Percentiles rank a stretch among this genome's conserved stretches.
These are phyloP conservation scores for Neocrepidodera transversa DNA, from an alignment of 2,888 invertebrate genomes.

Conservation along the genomic window DNA sequence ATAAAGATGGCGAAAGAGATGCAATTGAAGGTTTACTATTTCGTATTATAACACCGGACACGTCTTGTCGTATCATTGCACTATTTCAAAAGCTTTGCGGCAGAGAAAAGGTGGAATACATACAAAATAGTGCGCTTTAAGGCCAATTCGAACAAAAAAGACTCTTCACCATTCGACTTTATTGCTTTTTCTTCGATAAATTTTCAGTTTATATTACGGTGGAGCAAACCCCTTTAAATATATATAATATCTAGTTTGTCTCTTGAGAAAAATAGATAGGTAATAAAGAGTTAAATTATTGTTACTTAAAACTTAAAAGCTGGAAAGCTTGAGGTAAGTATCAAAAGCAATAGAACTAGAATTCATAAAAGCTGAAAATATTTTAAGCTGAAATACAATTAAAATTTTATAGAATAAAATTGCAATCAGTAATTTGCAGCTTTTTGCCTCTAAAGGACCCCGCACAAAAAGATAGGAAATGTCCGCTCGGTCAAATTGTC, in stretches of 20 bases:
- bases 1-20: conserved; percentile 22
- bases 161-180: conserved; percentile 28
- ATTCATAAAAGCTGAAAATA: too few species aligned
- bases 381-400: too few species aligned
- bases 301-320: too few species aligned
- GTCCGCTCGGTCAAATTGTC: too few species aligned
- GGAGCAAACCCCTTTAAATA: conserved; percentile 7
- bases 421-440: too few species aligned
- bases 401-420: too few species aligned
- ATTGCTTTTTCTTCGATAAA: conserved; percentile 19
- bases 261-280: too few species aligned
- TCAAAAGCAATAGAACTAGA: too few species aligned
- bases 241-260: not conserved
- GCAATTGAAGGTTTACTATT: conserved; percentile 26
- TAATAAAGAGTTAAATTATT: too few species aligned
- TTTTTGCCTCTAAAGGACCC: too few species aligned
- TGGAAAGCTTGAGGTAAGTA: too few species aligned
- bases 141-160: conserved; percentile 27
- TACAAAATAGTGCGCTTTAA: conserved; percentile 28
- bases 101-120: conserved; percentile 31
- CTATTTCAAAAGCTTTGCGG: conserved; percentile 37
- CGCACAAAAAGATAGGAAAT: too few species aligned
- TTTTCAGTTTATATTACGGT: conserved; percentile 13
- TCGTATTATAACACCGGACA: conserved; percentile 35
- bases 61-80: conserved; percentile 36